Conservation (phyloP, 2,888 invertebrate genomes). For the Zygogramma bicolorata region DNA sequence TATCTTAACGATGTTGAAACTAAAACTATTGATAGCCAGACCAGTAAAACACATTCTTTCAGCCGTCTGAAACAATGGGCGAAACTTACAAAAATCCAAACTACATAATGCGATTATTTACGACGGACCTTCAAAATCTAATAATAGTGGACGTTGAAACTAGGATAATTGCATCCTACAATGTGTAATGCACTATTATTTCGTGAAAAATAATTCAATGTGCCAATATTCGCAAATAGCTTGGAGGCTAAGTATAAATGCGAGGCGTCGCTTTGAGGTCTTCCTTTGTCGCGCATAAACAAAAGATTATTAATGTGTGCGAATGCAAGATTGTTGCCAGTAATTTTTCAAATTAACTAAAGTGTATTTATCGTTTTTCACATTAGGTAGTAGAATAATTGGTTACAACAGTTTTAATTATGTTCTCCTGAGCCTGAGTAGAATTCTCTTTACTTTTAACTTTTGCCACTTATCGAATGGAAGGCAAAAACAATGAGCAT, state of each 20-base stretch:
- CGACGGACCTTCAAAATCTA: constrained; percentile 4
- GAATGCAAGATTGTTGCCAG: background rate
- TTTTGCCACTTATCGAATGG: too few relatives aligned
- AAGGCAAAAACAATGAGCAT: too few relatives aligned
- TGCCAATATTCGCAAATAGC: constrained; percentile 5
- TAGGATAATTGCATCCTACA: background rate
- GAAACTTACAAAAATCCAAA: background rate
- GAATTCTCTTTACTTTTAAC: too few relatives aligned
- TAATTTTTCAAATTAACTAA: too few relatives aligned
- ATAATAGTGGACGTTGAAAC: background rate
- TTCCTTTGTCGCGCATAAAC: background rate
- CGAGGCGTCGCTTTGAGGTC: background rate
- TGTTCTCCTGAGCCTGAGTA: too few relatives aligned
- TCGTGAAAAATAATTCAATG: constrained; percentile 2
- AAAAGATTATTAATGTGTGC: background rate
- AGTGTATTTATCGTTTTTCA: too few relatives aligned
- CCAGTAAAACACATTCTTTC: background rate
- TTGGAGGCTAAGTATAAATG: constrained; percentile 1
- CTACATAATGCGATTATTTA: background rate
- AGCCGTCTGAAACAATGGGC: background rate
- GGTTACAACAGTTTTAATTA: too few relatives aligned
- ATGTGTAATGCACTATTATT: constrained; percentile 3
- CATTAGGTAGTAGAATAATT: too few relatives aligned
- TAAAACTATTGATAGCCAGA: background rate
- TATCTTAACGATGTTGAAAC: background rate